phyloP scores from a whole-genome alignment of 2,797 vertebrate genomes.

The Triplophysa bombifrons region DNA sequence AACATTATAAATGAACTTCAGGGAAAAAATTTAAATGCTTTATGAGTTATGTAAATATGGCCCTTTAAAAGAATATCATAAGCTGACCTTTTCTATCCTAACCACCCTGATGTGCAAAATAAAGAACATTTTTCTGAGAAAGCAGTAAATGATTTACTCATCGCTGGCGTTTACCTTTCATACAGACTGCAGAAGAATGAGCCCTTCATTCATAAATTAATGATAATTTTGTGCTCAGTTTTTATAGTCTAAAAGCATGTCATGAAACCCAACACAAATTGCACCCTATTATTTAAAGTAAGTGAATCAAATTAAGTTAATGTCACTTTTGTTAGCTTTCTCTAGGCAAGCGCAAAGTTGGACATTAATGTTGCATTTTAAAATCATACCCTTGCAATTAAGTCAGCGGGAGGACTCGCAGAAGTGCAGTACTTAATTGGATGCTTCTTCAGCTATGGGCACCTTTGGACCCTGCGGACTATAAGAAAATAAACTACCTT shows the following conservation, averaged over 20 bases:
- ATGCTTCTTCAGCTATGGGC: background rate
- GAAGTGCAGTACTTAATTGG: background rate
- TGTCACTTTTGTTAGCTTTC: background rate
- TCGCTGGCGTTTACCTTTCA: conserved; percentile 5
- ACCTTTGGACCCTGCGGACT: background rate
- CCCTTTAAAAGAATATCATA: background rate
- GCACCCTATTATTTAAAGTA: background rate
- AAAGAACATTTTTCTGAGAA: background rate
- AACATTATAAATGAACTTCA: background rate
- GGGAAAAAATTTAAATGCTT: background rate
- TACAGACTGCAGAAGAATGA: background rate
- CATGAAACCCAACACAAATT: conserved; percentile 1
- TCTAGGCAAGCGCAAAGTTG: conserved; percentile 11
- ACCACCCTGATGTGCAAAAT: background rate
- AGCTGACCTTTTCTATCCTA: background rate
- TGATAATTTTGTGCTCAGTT: background rate
- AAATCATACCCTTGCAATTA: conserved; percentile 20
- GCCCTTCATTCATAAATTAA: background rate
- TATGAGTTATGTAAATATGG: background rate
- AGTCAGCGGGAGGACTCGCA: background rate
- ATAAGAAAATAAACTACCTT: background rate
- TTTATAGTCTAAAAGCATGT: background rate
- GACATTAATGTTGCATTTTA: conserved; percentile 42
- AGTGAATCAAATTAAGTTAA: conserved; percentile 16
- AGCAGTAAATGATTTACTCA: background rate